Evolutionary conservation across 1,140 invertebrate species (phyloP).

Genomic region (Drosophila lacteicornis): DNA sequence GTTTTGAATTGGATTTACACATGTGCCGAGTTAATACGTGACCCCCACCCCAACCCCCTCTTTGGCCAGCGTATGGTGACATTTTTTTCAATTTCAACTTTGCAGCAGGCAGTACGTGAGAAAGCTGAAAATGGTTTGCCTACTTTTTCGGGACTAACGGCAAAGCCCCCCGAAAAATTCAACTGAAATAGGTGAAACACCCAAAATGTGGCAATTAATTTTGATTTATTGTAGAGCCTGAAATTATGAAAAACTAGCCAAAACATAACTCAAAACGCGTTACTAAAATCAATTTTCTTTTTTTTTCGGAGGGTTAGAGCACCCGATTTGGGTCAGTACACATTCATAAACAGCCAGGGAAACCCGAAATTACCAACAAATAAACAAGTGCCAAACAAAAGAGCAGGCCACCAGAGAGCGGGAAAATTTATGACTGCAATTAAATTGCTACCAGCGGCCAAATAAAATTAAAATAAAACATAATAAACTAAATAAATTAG

Average conservation of each 20-base stretch:
- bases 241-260: conserved; percentile 7
- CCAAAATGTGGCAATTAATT: conserved; percentile 43
- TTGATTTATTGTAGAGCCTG: conserved; percentile 41
- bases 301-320: not conserved
- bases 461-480: conserved; percentile 53
- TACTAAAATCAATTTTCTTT: conserved; percentile 26
- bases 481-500: conserved; percentile 52
- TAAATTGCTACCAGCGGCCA: conserved; percentile 44
- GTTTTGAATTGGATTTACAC: conserved; percentile 82
- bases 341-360: conserved; percentile 21
- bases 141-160: conserved; percentile 27
- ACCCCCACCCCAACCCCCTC: not conserved
- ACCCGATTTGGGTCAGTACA: conserved; percentile 25
- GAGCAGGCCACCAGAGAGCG: conserved; percentile 11
- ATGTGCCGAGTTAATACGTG: conserved; percentile 79
- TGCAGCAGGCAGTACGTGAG: conserved; percentile 29
- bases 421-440: conserved; percentile 69
- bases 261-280: conserved; percentile 10
- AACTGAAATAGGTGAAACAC: conserved; percentile 13
- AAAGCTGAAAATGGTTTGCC: conserved; percentile 41
- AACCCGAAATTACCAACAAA: conserved; percentile 34
- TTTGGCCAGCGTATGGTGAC: conserved; percentile 28
- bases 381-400: conserved; percentile 30
- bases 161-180: conserved; percentile 1
- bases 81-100: conserved; percentile 78